Base-by-base conservation (phyloP, 2,113 vertebrate species). In the Pteruthius melanotis region DNA sequence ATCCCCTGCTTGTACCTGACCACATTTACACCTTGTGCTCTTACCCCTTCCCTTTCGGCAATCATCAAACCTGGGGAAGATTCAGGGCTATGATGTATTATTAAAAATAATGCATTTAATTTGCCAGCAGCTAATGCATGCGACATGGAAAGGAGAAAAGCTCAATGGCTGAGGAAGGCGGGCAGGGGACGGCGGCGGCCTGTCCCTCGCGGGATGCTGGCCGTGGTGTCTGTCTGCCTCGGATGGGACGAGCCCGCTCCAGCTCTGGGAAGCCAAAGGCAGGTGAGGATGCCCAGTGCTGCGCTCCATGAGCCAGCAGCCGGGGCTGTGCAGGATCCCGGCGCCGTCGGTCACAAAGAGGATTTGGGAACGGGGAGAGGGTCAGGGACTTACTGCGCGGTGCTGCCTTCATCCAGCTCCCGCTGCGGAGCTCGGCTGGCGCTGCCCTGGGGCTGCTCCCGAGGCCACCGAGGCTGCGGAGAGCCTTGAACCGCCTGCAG, bases 81-180 rank as follows among this genome's bases (percentile, higher is more conserved):
- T 5, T 45, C 61, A 37, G 27, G 78, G 21, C 26, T 42, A 6
- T 9, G 24, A 11, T 33, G 12, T 15, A 8, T 42, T 47, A 22
- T 24, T 57, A 49, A n/a, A 40, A 40, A 22, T 1, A 60, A 27
- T 16, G 14, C 22, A 22, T 31, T 61, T 61, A 28, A 53, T 45
- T 54, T 74, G 56, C 39, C 30, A 33, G 2, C 21, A 22, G 60
- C 30, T 42, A 42, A 33, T 9, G 42, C 8, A 11, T 9, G 56
- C 37, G 17, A 5, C 13, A 6, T 3, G 37, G 5, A 22, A 28
- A 66, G 20, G 47, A 30, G 54, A 9, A 42, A 23, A 54, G 15
- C 35, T 50, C 8, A 2, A 0, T 0, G 53, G 39, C 0, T n/a
- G 7, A 30, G 40, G 70, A 11, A 17, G 45, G 39, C 8, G 76